phyloP scores from a whole-genome alignment of 2,797 vertebrate genomes.

The Phyllotis vaccarum region DNA sequence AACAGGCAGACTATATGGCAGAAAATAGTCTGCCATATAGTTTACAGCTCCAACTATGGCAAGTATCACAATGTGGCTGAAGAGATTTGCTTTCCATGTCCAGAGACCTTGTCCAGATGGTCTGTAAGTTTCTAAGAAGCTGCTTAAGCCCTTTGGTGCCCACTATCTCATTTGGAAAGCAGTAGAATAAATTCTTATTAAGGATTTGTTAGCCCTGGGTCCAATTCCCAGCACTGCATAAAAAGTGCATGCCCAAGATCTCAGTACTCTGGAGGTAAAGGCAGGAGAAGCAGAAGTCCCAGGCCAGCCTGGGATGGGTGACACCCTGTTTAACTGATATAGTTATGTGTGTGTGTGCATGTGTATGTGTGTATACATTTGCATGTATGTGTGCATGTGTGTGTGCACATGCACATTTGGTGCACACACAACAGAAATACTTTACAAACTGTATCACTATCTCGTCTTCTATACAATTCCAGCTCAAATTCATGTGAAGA shows the following conservation, averaged over 20 bases:
- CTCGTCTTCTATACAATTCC: background rate
- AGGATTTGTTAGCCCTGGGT: constrained; percentile 16
- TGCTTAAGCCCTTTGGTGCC: background rate
- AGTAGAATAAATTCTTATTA: constrained; percentile 45
- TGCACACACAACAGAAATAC: background rate
- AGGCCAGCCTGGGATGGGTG: background rate
- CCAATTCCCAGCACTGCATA: background rate
- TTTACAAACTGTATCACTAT: constrained; percentile 32
- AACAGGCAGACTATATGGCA: background rate
- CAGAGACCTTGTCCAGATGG: background rate
- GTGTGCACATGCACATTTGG: background rate
- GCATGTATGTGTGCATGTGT: background rate
- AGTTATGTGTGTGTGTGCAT: background rate
- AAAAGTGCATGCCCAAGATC: background rate
- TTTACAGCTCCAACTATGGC: background rate
- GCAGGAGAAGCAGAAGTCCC: background rate
- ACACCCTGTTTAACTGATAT: background rate
- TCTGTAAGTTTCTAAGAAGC: constrained; percentile 29
- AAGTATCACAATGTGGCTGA: background rate
- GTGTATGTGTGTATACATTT: background rate
- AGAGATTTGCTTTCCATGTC: background rate
- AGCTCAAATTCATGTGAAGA: constrained; percentile 53
- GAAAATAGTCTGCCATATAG: background rate
- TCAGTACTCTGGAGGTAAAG: no score
- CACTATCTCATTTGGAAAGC: background rate